Evolutionary conservation across 2,113 vertebrate species (phyloP).

Genomic region (Romanogobio albipinnatus): DNA sequence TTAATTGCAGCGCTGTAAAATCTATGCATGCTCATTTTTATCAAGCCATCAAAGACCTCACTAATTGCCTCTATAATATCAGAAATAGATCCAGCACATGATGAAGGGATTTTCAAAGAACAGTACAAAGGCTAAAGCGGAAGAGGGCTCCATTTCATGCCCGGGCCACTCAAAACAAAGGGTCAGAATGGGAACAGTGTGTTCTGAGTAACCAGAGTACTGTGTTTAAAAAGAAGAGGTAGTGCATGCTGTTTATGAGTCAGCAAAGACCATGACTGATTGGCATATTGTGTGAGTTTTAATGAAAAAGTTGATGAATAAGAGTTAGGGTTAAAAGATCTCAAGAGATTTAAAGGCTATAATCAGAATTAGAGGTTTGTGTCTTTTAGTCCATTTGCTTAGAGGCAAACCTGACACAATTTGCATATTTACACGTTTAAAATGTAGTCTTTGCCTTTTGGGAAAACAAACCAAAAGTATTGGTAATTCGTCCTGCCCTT

Average conservation of each 20-base stretch:
- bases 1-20: slow-evolving; percentile 72
- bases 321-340: background rate
- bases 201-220: slow-evolving; percentile 16
- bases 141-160: slow-evolving; percentile 43
- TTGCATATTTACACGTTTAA: background rate
- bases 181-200: slow-evolving; percentile 32
- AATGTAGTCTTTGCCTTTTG: background rate
- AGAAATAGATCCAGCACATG: slow-evolving; percentile 57
- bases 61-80: slow-evolving; percentile 72
- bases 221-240: slow-evolving; percentile 22
- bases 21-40: slow-evolving; percentile 69
- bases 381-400: background rate
- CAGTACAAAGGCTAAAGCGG: slow-evolving; percentile 54
- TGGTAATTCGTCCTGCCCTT: too few relatives aligned
- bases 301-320: background rate
- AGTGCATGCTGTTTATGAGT: slow-evolving; percentile 20
- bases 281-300: background rate
- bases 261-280: background rate
- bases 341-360: background rate
- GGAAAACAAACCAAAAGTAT: too few relatives aligned
- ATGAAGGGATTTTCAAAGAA: slow-evolving; percentile 54
- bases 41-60: slow-evolving; percentile 73
- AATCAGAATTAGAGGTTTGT: background rate
- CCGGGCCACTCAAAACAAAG: slow-evolving; percentile 39
- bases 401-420: background rate